phyloP scores from a whole-genome alignment of 2,797 vertebrate species.

The Trachops cirrhosus region DNA sequence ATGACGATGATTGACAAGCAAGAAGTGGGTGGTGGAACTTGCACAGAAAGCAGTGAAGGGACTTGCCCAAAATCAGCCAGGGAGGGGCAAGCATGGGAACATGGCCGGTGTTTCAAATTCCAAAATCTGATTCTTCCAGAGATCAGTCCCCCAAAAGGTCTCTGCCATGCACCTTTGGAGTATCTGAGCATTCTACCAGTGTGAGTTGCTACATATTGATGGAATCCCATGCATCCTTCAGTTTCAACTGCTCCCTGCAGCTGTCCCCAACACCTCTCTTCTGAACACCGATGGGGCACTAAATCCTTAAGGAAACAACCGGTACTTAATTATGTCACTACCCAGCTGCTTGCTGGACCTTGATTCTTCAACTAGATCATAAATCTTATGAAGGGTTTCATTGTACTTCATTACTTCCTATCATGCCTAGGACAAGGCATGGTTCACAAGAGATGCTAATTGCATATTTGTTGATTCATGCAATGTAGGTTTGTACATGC shows the following conservation, averaged over 20 bases:
- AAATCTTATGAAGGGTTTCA: neutral
- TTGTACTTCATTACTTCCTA: neutral
- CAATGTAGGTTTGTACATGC: neutral
- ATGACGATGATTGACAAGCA: slow-evolving; percentile 17
- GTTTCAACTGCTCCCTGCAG: neutral
- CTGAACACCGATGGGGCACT: neutral
- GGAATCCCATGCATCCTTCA: neutral
- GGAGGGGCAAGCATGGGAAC: slow-evolving; percentile 32
- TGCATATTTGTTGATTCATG: neutral
- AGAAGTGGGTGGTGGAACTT: slow-evolving; percentile 59
- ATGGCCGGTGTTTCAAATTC: neutral
- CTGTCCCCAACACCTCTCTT: neutral
- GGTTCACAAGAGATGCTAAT: neutral
- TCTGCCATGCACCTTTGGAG: neutral
- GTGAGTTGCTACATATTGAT: neutral
- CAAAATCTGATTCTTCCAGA: neutral
- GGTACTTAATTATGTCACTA: neutral
- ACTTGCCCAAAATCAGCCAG: slow-evolving; percentile 41
- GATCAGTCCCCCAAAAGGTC: neutral
- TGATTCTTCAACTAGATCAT: neutral
- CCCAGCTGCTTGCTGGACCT: neutral
- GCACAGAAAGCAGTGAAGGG: slow-evolving; percentile 31
- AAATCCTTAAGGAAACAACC: neutral
- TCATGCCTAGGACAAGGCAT: neutral
- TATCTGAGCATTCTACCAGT: neutral